Evolutionary conservation across 2,113 vertebrate genomes (phyloP).

Genomic region (Burhinus bistriatus): DNA sequence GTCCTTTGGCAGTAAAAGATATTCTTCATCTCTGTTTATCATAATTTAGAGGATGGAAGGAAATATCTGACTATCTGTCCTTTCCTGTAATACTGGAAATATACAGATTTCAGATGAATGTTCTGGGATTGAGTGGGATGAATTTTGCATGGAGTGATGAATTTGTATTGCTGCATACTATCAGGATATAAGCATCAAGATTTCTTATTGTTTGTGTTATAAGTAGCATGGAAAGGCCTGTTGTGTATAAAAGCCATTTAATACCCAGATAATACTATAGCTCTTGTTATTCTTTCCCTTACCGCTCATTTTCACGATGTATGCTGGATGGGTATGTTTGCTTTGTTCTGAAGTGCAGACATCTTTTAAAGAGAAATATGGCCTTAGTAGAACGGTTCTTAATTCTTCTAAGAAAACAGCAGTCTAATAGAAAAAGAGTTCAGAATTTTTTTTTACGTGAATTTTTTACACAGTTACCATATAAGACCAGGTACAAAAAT

Average conservation of each 20-base stretch:
- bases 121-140: neutral
- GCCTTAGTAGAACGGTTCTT: neutral
- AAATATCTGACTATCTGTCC: neutral
- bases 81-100: neutral
- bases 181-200: neutral
- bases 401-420: neutral
- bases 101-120: fast-evolving
- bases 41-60: neutral
- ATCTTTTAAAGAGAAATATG: neutral
- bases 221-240: neutral
- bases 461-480: neutral
- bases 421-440: neutral
- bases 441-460: neutral
- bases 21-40: neutral
- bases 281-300: neutral
- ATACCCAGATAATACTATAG: neutral
- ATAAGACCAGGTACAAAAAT: neutral
- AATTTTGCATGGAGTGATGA: neutral
- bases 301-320: slow-evolving; percentile 82
- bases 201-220: neutral
- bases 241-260: neutral
- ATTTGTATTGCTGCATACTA: neutral
- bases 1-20: neutral
- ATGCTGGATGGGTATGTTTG: slow-evolving; percentile 55
- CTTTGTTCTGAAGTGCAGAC: slow-evolving; percentile 20